Conservation (phyloP, 1,140 invertebrate species). For the Oppia nitens region DNA sequence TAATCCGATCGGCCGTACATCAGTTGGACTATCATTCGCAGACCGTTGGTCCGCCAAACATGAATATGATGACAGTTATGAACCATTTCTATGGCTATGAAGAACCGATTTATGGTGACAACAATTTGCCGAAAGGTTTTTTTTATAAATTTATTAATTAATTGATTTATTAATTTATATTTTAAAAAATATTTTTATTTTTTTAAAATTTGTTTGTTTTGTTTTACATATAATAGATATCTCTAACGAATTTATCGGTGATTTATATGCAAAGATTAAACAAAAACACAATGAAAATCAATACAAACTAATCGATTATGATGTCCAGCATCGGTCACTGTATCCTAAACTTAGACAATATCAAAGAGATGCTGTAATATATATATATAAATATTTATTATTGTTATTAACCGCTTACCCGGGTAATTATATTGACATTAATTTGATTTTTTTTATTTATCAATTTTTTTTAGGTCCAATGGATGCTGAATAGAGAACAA, state of each 20-base stretch:
- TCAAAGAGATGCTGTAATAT: not conserved
- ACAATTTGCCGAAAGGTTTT: not conserved
- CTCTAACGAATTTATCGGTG: not conserved
- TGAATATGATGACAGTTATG: not conserved
- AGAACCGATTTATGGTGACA: not conserved
- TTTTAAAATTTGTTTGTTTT: not conserved
- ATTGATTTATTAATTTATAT: not conserved
- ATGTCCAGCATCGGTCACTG: not conserved
- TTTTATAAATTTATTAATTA: not conserved
- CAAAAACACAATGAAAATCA: not conserved
- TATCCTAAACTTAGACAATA: not conserved
- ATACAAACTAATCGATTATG: not conserved
- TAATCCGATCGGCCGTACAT: not conserved
- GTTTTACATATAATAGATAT: not conserved
- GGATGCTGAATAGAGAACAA: constrained; percentile 46
- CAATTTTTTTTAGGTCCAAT: constrained; percentile 25
- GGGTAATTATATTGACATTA: not conserved
- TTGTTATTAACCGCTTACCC: not conserved
- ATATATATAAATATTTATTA: not conserved
- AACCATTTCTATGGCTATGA: not conserved
- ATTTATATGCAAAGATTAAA: not conserved
- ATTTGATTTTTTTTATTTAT: no score
- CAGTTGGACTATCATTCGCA: not conserved
- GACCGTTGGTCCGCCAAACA: not conserved
- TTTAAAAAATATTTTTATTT: not conserved